A percentile compares a stretch with the other conserved stretches of the same genome.
phyloP scores from a whole-genome alignment of 2,888 invertebrate species.

The Synergus umbraculus region DNA sequence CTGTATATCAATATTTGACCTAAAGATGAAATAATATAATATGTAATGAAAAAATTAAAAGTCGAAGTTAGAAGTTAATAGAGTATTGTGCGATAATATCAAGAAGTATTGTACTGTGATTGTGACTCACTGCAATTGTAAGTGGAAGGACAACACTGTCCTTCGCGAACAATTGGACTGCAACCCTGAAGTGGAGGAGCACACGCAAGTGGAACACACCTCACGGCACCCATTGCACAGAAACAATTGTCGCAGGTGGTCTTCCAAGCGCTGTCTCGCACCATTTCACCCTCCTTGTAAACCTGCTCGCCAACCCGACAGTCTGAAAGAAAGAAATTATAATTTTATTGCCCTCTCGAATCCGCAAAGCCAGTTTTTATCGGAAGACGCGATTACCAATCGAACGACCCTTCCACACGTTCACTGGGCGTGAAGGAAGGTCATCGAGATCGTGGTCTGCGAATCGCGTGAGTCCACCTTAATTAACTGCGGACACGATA shows the following conservation, averaged over 20 bases:
- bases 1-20: not conserved
- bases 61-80: not conserved
- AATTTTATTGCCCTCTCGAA: not conserved
- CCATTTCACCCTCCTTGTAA: constrained; percentile 86
- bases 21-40: no score
- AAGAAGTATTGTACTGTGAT: constrained; percentile 31
- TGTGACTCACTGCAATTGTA: constrained; percentile 86
- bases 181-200: constrained; percentile 88
- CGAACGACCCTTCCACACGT: constrained; percentile 21
- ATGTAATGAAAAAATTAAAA: no score
- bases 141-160: constrained; percentile 91
- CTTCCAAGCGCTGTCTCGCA: constrained; percentile 79
- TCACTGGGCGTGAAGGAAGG: constrained; percentile 32
- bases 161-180: constrained; percentile 85
- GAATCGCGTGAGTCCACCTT: constrained; percentile 37
- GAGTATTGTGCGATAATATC: not conserved
- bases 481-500: constrained; percentile 45
- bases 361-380: constrained; percentile 23
- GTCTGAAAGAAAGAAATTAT: constrained; percentile 76
- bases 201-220: constrained; percentile 88
- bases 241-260: constrained; percentile 88
- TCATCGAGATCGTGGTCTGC: constrained; percentile 26
- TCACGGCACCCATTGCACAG: constrained; percentile 85
- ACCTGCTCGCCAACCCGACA: constrained; percentile 82
- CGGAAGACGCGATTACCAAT: constrained; percentile 19